Evolutionary conservation across 2,797 vertebrate genomes (phyloP).

Genomic region (Psittacula echo): DNA sequence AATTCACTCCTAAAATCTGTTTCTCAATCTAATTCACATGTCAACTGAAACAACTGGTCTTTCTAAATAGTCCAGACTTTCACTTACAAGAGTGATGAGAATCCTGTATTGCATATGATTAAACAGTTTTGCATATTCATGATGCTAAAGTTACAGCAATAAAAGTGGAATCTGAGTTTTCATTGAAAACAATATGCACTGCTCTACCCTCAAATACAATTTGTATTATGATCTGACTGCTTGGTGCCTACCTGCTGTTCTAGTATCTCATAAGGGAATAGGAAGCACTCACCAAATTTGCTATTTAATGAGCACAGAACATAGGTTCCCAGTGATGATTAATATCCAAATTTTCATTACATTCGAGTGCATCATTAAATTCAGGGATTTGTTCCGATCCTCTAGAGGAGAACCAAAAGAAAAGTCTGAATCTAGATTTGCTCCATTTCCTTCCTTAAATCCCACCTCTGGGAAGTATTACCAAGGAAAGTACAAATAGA

Average conservation of each 20-base stretch:
- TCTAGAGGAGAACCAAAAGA: constrained; percentile 1
- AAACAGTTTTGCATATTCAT: background rate
- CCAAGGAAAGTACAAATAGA: background rate
- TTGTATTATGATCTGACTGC: background rate
- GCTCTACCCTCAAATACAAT: background rate
- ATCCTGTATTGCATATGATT: background rate
- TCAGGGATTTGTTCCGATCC: constrained; percentile 13
- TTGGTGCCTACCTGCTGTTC: background rate
- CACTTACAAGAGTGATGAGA: background rate
- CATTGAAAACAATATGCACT: background rate
- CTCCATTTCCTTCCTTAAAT: constrained; percentile 13
- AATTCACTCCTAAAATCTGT: background rate
- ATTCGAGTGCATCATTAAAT: background rate
- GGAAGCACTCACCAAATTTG: constrained; percentile 12
- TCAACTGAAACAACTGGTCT: background rate
- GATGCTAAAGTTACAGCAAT: background rate
- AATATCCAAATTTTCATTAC: constrained; percentile 39
- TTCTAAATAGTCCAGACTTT: background rate
- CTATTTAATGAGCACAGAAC: constrained; percentile 17
- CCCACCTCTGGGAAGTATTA: constrained; percentile 2
- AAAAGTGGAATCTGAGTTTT: background rate
- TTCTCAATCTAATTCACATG: background rate
- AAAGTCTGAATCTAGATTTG: constrained; percentile 17
- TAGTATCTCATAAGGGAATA: background rate
- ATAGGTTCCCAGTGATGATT: constrained; percentile 5